Base-by-base conservation (phyloP, 2,888 invertebrate genomes). In the Alsophila aescularia region DNA sequence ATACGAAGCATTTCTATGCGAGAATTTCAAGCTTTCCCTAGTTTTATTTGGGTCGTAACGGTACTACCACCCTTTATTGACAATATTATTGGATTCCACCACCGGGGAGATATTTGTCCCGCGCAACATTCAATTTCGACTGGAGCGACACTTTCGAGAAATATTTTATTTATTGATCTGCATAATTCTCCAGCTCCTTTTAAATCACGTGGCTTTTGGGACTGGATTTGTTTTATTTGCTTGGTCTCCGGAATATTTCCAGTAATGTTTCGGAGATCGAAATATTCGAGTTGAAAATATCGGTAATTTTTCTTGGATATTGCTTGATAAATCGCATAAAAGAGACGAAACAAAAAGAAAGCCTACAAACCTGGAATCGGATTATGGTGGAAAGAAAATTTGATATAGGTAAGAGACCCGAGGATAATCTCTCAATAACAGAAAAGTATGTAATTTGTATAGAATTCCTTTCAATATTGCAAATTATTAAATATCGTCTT, bases 101-200 rank as follows among this genome's bases (percentile, higher is more conserved):
- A 69, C 49, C 59, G 61, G 42, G 62, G 65, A 67, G 67, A 69
- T 64, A 67, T 74, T 75, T 72, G 69, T 74, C 66, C 73, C 61
- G 64, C 56, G 63, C 70, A 68, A 71, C 70, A 71, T 74, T 66
- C 70, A 74, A 75, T 78, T 76, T 70, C 63, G 68, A 70, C 64
- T 64, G 66, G 69, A 58, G 24, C 24, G 24, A 8, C 24, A 66
- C 70, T 72, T 68, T 62, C 52, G 42, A 52, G 67, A 73, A 73
- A 76, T 78, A 77, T 79, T 81, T 74, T 77, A 77, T 77, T 78
- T 79, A 78, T 77, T 73, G 75, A 74, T 79, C 72, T 78, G 70
- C 76, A 80, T 82, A 76, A 79, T 76, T 50, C 40, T 41, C 47
- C 43, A 34, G 36, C 44, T 49, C 69, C 69, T 71, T 69, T 67